Evolutionary conservation across 1,140 invertebrate genomes (phyloP).

Genomic region (Tetramorium alpestre): DNA sequence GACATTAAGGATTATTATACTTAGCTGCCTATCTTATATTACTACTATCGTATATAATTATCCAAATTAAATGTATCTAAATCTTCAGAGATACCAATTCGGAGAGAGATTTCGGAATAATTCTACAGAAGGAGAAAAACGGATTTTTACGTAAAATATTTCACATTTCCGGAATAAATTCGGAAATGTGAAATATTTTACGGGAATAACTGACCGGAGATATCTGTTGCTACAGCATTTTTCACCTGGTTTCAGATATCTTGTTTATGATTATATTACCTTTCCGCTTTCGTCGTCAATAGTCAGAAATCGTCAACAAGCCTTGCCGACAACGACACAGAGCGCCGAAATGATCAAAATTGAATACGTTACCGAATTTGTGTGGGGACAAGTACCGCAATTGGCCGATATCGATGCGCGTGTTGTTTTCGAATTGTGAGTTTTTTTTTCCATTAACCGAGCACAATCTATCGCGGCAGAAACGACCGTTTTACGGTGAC

Average conservation of each 20-base stretch:
- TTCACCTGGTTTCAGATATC: neutral
- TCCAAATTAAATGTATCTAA: neutral
- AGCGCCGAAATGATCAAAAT: slow-evolving; percentile 21
- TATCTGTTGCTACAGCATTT: neutral
- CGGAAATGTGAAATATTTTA: no score
- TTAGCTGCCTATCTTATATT: no score
- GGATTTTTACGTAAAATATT: neutral
- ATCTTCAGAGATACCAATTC: neutral
- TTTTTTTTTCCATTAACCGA: slow-evolving; percentile 7
- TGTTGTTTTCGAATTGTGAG: slow-evolving; percentile 40
- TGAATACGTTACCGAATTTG: slow-evolving; percentile 9
- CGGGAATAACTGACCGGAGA: neutral
- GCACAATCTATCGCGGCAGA: slow-evolving; percentile 30
- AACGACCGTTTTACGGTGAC: slow-evolving; percentile 42
- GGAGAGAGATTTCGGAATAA: neutral
- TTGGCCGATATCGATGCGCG: neutral
- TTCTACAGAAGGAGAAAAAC: neutral
- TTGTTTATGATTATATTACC: neutral
- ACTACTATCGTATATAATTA: neutral
- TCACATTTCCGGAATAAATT: neutral
- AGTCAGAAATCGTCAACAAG: neutral
- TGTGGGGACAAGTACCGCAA: slow-evolving; percentile 8
- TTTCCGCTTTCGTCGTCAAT: neutral
- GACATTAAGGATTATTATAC: no score
- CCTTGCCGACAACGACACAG: neutral